phyloP scores from a whole-genome alignment of 2,888 invertebrate genomes.

The Eutolmus rufibarbis region DNA sequence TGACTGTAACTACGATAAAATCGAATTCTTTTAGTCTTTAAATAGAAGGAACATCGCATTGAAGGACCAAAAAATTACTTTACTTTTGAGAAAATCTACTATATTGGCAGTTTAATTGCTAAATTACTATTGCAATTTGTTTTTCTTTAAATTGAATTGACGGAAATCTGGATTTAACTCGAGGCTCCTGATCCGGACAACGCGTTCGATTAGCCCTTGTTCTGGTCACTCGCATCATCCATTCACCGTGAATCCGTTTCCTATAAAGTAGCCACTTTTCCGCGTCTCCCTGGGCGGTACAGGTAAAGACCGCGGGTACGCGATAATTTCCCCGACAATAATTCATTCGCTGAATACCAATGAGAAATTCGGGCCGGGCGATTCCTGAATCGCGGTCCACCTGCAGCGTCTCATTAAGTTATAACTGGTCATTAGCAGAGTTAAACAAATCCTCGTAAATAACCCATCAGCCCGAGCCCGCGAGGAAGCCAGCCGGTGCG shows the following conservation, averaged over 20 bases:
- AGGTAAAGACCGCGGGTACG: not conserved
- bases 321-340: not conserved
- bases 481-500: not conserved
- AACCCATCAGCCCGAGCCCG: not conserved
- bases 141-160: not conserved
- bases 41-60: too few species aligned
- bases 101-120: too few species aligned
- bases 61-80: too few species aligned
- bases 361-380: not conserved
- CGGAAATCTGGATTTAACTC: not conserved
- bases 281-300: not conserved
- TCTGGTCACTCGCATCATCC: not conserved
- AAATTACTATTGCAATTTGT: too few species aligned
- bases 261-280: not conserved
- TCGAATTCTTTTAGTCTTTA: too few species aligned
- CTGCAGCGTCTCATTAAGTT: not conserved
- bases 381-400: not conserved
- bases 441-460: constrained; percentile 28
- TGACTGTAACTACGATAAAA: too few species aligned
- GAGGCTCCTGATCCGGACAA: not conserved
- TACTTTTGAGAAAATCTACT: too few species aligned
- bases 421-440: not conserved
- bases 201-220: not conserved
- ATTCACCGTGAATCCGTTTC: not conserved
- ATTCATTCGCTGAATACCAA: not conserved